Evolutionary conservation across 2,113 vertebrate species (phyloP).

Genomic region (Lucifuga dentata): DNA sequence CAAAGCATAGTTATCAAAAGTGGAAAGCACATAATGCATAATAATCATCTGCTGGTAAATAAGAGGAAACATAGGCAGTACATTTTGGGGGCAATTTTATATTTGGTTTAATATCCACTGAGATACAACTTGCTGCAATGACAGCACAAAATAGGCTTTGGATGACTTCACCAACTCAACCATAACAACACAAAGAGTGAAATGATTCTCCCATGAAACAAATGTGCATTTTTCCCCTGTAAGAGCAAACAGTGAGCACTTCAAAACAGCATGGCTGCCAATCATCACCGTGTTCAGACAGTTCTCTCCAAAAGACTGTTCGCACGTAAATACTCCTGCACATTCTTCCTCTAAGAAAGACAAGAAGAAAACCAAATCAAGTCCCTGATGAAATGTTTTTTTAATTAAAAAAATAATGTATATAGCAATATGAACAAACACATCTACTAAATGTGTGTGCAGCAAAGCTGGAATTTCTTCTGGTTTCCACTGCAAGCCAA

Average conservation of each 20-base stretch:
- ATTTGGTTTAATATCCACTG: background rate
- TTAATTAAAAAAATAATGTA: background rate
- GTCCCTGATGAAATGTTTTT: constrained; percentile 16
- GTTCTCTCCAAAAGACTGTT: constrained; percentile 3
- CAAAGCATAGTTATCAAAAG: constrained; percentile 63
- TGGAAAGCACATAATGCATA: constrained; percentile 44
- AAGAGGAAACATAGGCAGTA: constrained; percentile 16
- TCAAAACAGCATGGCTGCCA: constrained; percentile 2
- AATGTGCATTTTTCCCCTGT: background rate
- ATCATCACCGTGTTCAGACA: background rate
- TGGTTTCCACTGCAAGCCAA: constrained; percentile 23
- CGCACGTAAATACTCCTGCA: too few species aligned
- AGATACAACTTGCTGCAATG: background rate
- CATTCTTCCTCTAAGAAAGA: background rate
- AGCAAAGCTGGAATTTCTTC: constrained; percentile 24
- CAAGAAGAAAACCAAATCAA: constrained; percentile 8
- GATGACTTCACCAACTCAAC: background rate
- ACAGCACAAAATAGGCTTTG: background rate
- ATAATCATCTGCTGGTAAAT: constrained; percentile 35
- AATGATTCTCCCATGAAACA: background rate
- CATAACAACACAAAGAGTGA: background rate
- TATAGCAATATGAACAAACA: background rate
- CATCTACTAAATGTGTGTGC: constrained; percentile 6
- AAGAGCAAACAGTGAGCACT: background rate
- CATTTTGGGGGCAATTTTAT: background rate